Conservation (phyloP, 2,113 vertebrate species). For the Tenrec ecaudatus region DNA sequence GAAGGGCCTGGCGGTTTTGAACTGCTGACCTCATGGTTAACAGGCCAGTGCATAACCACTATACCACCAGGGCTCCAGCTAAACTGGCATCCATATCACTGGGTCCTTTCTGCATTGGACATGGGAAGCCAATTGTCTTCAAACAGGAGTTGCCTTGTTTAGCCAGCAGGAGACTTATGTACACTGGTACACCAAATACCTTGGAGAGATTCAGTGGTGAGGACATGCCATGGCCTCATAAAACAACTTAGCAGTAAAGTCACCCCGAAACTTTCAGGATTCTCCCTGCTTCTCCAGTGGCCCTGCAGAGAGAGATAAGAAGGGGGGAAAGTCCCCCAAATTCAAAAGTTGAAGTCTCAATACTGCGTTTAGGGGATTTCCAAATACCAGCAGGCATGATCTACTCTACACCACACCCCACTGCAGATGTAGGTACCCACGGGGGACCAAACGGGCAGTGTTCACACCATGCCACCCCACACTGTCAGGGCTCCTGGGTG, state of each 20-base stretch:
- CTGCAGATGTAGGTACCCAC: background rate
- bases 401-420: rapidly evolving
- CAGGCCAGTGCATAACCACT: no score
- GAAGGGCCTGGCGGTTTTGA: no score
- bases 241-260: background rate
- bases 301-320: background rate
- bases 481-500: background rate
- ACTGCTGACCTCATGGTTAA: no score
- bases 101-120: background rate
- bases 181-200: background rate
- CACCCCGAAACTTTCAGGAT: background rate
- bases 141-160: background rate
- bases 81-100: no score
- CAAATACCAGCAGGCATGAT: background rate
- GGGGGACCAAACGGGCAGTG: no score
- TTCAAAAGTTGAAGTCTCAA: no score
- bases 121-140: background rate
- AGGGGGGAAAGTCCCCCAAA: background rate
- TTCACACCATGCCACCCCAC: background rate
- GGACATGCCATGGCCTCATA: background rate
- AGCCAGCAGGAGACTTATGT: rapidly evolving
- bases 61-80: no score
- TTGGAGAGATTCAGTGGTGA: background rate
- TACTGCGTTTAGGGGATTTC: no score
- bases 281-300: background rate